These are phyloP conservation scores for Yponomeuta cagnagella DNA, from an alignment of 2,888 invertebrate species.

Conservation along the genomic window DNA sequence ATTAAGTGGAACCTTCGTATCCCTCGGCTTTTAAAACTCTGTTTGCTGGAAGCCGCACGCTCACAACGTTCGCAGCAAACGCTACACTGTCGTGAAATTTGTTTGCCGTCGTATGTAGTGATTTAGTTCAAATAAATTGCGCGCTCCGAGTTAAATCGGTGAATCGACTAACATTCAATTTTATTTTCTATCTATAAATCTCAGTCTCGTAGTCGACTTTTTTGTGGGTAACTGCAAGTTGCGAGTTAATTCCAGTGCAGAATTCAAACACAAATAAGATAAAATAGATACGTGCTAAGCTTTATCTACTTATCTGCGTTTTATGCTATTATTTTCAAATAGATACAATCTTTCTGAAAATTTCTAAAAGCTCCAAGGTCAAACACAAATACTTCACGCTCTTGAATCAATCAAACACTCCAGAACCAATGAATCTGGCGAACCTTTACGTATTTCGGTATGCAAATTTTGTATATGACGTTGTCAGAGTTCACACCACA, in stretches of 20 bases:
- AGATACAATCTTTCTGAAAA: too few relatives aligned
- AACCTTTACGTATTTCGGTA: too few relatives aligned
- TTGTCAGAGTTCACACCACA: neutral
- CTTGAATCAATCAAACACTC: neutral
- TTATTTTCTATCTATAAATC: constrained; percentile 2
- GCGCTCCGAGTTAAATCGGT: neutral
- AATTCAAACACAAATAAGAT: neutral
- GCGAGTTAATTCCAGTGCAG: neutral
- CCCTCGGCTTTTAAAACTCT: neutral
- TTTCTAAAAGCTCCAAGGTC: too few relatives aligned
- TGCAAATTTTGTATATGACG: too few relatives aligned
- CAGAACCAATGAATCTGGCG: too few relatives aligned
- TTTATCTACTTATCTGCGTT: too few relatives aligned
- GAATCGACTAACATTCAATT: constrained; percentile 1
- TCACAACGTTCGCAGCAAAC: neutral
- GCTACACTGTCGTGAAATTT: neutral
- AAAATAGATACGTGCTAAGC: neutral
- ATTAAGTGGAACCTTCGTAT: too few relatives aligned
- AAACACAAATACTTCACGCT: neutral
- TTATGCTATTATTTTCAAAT: too few relatives aligned
- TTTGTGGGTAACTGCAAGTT: neutral
- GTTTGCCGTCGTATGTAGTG: constrained; percentile 1
- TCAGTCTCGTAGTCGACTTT: neutral
- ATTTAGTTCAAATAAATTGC: constrained; percentile 2
- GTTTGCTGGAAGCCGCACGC: neutral